Evolutionary conservation across 1,140 invertebrate genomes (phyloP).

Genomic region (Panulirus ornatus): DNA sequence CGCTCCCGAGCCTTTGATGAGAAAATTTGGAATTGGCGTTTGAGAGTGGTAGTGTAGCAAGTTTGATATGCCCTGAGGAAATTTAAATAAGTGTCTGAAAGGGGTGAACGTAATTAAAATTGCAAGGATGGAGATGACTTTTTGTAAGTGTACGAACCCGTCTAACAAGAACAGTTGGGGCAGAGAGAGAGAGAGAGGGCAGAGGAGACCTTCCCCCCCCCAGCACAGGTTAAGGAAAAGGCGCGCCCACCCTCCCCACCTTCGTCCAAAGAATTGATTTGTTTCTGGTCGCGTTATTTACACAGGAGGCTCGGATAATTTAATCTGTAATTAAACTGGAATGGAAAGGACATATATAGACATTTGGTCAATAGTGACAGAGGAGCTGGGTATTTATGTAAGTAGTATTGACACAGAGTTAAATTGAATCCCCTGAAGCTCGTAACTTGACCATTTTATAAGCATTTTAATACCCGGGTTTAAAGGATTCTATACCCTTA

Average conservation of each 20-base stretch:
- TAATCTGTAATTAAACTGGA: constrained; percentile 68
- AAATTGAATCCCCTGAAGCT: constrained; percentile 66
- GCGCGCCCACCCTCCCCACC: no score
- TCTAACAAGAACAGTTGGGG: constrained; percentile 28
- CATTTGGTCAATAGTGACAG: constrained; percentile 69
- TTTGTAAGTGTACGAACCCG: constrained; percentile 61
- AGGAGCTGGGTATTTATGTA: constrained; percentile 70
- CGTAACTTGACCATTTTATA: constrained; percentile 64
- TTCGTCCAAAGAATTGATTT: constrained; percentile 53
- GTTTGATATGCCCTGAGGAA: constrained; percentile 73
- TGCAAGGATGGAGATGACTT: constrained; percentile 66
- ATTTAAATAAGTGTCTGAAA: constrained; percentile 74
- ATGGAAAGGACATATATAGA: constrained; percentile 71
- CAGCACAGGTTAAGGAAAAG: no score
- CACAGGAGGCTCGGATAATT: constrained; percentile 63
- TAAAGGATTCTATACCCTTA: constrained; percentile 30
- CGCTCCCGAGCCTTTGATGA: constrained; percentile 67
- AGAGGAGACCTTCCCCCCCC: no score
- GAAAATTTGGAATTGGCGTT: constrained; percentile 73
- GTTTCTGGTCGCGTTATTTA: constrained; percentile 52
- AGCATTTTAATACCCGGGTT: constrained; percentile 33
- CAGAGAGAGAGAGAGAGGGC: background rate
- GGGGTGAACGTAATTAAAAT: constrained; percentile 73
- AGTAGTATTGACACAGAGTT: constrained; percentile 69
- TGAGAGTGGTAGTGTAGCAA: constrained; percentile 70